Evolutionary conservation across 2,797 vertebrate genomes (phyloP), one percentile per base, ranked within the genome.

Genomic region (Chromis chromis): DNA sequence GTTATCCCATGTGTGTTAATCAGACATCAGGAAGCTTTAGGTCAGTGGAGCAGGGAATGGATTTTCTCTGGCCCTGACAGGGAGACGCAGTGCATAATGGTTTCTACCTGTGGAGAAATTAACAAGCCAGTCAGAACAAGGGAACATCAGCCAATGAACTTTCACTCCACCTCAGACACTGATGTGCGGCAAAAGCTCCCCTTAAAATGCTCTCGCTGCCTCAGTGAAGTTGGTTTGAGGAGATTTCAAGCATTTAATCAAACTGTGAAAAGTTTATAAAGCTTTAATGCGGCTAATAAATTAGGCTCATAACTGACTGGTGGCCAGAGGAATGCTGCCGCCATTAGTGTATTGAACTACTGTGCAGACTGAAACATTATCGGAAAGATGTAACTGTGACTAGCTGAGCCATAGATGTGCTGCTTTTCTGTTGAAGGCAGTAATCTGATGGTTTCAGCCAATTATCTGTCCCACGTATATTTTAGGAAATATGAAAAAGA

Each of bases 11-110:
- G 87, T 88, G 89, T 88, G 87, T 83, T 91, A 89, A 91, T 86
- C 86, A 83, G 87, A 87, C 86, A 86, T 86, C 85, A 81, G 85
- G 88, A 88, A 76, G 78, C 82, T 85, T 87, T 82, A 86, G 84
- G 87, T 88, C 87, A 91, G 76, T 86, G 79, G 78, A 91, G 87
- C 90, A 88, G 78, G 70, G 85, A 86, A 92, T 91, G 79, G 90
- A 91, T 89, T 91, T 89, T 79, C 84, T 86, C 76, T 82, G 71
- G 64, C 59, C 65, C 73, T 88, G 84, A 86, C 66, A 78, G 78
- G 70, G 71, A 85, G 72, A 73, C 11, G n/a, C 22, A 3, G 72
- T 72, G 74, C 33, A 57, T 86, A 90, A 91, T 87, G 86, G 78
- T 74, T 84, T 86, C 71, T 80, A 91, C 84, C 85, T 88, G 87